These are phyloP conservation scores for Phrynocephalus guinanensis DNA, from an alignment of 2,797 vertebrate species.

Conservation along the genomic window DNA sequence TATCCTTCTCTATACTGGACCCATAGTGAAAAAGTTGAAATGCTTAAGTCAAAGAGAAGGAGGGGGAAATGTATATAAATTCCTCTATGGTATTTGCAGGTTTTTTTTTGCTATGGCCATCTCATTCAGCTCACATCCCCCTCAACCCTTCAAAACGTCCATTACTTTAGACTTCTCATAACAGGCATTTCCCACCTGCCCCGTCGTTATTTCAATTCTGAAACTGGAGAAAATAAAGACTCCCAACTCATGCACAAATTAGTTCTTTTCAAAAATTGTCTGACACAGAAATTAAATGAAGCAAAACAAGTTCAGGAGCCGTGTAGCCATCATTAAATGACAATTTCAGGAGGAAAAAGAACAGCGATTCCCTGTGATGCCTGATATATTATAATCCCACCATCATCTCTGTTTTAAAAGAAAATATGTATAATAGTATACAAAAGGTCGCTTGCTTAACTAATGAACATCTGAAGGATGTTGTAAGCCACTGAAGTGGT, in stretches of 20 bases:
- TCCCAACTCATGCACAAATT: conserved; percentile 52
- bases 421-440: conserved; percentile 66
- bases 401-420: conserved; percentile 59
- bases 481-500: conserved; percentile 69
- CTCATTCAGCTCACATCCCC: neutral
- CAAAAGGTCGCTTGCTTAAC: conserved; percentile 60
- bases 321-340: neutral
- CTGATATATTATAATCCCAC: conserved; percentile 66
- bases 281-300: conserved; percentile 48
- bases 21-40: neutral
- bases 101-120: neutral
- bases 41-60: neutral
- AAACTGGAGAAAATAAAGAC: neutral
- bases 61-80: neutral
- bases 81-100: neutral
- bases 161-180: neutral
- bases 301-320: no score
- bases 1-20: neutral
- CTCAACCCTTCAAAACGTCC: neutral
- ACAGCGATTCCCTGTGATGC: conserved; percentile 50
- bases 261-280: conserved; percentile 55
- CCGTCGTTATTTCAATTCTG: neutral
- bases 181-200: neutral
- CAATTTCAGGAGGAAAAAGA: conserved; percentile 30
- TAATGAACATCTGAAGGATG: conserved; percentile 65